Percentiles rank a stretch among this genome's conserved stretches.
Conservation (phyloP, 2,797 vertebrate genomes). For the Pangasius macronema region DNA sequence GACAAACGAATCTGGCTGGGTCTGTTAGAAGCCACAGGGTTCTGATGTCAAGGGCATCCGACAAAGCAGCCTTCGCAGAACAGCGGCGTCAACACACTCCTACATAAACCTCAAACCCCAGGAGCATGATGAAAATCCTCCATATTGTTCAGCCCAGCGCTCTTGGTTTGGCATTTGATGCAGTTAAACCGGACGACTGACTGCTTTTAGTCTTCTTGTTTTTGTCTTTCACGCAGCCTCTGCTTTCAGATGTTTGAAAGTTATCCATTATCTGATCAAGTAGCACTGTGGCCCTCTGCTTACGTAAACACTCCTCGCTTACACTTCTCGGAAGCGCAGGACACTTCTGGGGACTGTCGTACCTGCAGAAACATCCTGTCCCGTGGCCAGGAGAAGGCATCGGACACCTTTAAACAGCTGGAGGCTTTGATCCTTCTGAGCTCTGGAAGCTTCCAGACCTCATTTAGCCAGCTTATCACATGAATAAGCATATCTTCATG, state of each 20-base stretch:
- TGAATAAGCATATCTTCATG: background rate
- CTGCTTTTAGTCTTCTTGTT: background rate
- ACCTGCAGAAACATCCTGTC: conserved; percentile 29
- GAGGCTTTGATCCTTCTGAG: background rate
- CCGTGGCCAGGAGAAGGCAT: background rate
- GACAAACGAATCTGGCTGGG: background rate
- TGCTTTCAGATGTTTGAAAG: conserved; percentile 6
- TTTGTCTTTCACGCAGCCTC: conserved; percentile 13
- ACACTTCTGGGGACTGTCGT: background rate
- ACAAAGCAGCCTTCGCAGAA: conserved; percentile 1
- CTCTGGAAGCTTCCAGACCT: background rate
- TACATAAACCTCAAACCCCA: conserved; percentile 1
- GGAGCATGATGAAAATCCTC: background rate
- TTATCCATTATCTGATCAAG: conserved; percentile 9
- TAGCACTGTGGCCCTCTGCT: background rate
- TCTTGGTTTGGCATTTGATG: background rate
- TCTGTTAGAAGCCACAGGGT: background rate
- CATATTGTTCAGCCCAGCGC: background rate
- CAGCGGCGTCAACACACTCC: background rate
- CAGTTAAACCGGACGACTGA: background rate
- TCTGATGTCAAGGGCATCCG: conserved; percentile 13
- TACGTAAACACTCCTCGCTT: conserved; percentile 41
- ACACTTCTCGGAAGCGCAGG: conserved; percentile 27
- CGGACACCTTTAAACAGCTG: conserved; percentile 8
- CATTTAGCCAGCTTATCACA: background rate